phyloP scores from a whole-genome alignment of 2,113 vertebrate species.

The Macroglossus sobrinus region DNA sequence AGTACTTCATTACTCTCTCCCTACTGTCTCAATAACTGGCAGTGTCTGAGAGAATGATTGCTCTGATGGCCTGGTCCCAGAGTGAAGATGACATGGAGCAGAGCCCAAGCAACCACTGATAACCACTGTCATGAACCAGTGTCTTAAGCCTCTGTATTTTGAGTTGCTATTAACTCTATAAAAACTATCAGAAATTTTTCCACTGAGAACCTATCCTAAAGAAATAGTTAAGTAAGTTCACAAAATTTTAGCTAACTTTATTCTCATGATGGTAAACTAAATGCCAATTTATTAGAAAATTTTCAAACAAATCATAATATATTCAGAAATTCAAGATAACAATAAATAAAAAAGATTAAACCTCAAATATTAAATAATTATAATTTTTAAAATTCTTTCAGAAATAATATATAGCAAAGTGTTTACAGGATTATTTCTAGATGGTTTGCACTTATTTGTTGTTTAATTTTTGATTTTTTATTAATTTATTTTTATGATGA shows the following conservation, averaged over 20 bases:
- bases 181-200: not conserved
- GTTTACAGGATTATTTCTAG: not conserved
- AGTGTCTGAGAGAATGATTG: not conserved
- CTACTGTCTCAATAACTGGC: not conserved
- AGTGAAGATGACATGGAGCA: not conserved
- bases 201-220: not conserved
- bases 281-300: not conserved
- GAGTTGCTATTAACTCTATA: not conserved
- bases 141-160: not conserved
- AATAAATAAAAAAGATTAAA: not conserved
- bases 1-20: not conserved
- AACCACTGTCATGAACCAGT: not conserved
- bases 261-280: not conserved
- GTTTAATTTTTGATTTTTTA: not conserved
- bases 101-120: not conserved
- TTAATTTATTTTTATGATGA: too few relatives aligned
- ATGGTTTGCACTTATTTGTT: not conserved
- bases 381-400: not conserved
- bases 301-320: not conserved
- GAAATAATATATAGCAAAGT: not conserved
- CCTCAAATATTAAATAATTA: not conserved
- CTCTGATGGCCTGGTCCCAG: not conserved
- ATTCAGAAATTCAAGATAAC: not conserved
- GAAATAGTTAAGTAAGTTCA: not conserved
- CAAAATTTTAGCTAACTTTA: not conserved